Percentiles rank a stretch among this genome's conserved stretches.
Evolutionary conservation across 2,113 vertebrate genomes (phyloP).

Genomic region (Varanus salvator): DNA sequence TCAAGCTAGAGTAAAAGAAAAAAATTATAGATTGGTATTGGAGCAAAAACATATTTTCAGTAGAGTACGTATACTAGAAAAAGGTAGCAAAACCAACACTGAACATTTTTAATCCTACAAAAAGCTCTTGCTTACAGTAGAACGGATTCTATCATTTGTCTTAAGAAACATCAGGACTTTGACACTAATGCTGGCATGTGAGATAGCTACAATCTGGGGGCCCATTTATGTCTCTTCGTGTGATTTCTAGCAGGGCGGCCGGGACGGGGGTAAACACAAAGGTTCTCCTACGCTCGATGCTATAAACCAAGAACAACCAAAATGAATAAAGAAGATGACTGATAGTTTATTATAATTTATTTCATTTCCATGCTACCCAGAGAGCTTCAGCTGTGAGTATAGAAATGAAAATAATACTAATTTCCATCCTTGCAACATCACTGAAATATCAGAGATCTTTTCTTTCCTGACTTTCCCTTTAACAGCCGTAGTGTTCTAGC

Average conservation of each 20-base stretch:
- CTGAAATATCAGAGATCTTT: neutral
- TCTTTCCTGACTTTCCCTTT: neutral
- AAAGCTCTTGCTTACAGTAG: neutral
- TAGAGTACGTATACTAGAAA: neutral
- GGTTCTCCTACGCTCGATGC: neutral
- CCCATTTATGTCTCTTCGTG: neutral
- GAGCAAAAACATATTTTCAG: neutral
- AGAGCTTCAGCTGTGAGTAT: too few species aligned
- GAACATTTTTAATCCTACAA: neutral
- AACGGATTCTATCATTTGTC: neutral
- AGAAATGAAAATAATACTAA: neutral
- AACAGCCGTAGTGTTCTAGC: neutral
- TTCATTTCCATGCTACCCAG: too few species aligned
- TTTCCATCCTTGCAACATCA: neutral
- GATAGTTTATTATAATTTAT: too few species aligned
- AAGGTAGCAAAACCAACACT: neutral
- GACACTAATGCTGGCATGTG: neutral
- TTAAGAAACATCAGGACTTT: neutral
- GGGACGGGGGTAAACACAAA: neutral
- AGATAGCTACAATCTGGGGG: neutral
- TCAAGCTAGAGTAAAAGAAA: neutral
- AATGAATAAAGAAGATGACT: neutral
- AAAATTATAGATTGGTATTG: neutral
- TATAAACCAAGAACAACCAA: neutral
- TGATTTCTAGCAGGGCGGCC: neutral